phyloP scores from a whole-genome alignment of 2,113 vertebrate genomes.

The Lampris megalopsis region DNA sequence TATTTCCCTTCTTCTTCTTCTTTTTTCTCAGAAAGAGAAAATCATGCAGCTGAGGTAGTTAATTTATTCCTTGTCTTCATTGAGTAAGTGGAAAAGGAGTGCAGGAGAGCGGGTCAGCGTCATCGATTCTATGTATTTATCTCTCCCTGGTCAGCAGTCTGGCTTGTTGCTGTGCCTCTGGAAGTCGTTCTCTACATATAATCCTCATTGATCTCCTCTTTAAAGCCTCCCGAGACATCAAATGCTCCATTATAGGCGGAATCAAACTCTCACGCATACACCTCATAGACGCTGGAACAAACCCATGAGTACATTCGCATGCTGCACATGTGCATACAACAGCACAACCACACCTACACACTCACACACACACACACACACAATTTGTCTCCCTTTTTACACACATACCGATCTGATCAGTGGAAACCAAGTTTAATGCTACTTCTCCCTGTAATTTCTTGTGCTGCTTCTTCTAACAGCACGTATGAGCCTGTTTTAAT shows the following conservation, averaged over 20 bases:
- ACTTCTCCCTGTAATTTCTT: constrained; percentile 77
- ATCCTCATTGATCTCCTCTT: constrained; percentile 76
- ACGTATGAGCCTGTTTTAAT: constrained; percentile 78
- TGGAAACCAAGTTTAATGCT: constrained; percentile 67
- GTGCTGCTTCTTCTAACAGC: constrained; percentile 71
- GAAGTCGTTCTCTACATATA: constrained; percentile 72
- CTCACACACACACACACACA: constrained; percentile 26
- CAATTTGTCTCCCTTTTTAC: constrained; percentile 4
- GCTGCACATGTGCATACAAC: constrained; percentile 5
- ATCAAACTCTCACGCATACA: constrained; percentile 59
- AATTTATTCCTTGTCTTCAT: constrained; percentile 71
- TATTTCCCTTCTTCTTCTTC: constrained; percentile 47
- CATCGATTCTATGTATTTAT: constrained; percentile 80
- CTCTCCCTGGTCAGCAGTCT: constrained; percentile 78
- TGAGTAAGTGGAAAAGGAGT: constrained; percentile 53
- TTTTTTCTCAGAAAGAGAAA: constrained; percentile 53
- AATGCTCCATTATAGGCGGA: constrained; percentile 65
- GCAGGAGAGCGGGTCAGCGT: constrained; percentile 49
- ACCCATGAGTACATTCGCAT: constrained; percentile 56
- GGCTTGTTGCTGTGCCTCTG: constrained; percentile 65
- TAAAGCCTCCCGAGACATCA: constrained; percentile 57
- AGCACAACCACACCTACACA: constrained; percentile 2
- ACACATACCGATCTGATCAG: constrained; percentile 68
- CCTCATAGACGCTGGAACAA: constrained; percentile 49
- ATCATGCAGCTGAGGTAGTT: constrained; percentile 68